Conservation (phyloP, 2,888 invertebrate genomes). For the Drosophila recens region DNA sequence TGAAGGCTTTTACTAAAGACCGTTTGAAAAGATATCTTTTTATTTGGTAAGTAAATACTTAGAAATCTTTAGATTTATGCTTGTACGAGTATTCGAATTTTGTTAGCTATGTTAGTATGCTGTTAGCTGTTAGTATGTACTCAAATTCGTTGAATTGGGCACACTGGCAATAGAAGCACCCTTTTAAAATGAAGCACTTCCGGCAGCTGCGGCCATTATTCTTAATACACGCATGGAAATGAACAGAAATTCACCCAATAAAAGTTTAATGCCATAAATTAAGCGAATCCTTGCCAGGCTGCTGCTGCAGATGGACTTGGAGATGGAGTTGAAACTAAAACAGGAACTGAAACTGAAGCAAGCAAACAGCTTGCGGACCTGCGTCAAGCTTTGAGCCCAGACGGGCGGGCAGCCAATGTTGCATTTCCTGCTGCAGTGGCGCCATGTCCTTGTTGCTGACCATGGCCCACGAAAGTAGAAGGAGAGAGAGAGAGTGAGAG, state of each 20-base stretch:
- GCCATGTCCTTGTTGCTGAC: constrained; percentile 43
- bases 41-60: not conserved
- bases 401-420: constrained; percentile 62
- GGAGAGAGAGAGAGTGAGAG: not conserved
- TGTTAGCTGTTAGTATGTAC: too few relatives aligned
- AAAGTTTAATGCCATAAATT: constrained; percentile 85
- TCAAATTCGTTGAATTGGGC: constrained; percentile 5
- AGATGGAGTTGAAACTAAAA: not conserved
- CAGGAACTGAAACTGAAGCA: constrained; percentile 13
- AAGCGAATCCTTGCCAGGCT: constrained; percentile 64
- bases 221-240: constrained; percentile 83
- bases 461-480: constrained; percentile 2
- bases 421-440: constrained; percentile 57
- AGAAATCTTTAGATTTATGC: not conserved
- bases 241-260: constrained; percentile 85
- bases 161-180: constrained; percentile 35
- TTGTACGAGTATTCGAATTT: not conserved
- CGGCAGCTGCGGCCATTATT: constrained; percentile 75
- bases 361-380: constrained; percentile 44
- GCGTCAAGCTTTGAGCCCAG: constrained; percentile 46
- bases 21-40: not conserved
- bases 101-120: too few relatives aligned
- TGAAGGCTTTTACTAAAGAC: not conserved
- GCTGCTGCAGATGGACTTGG: constrained; percentile 7
- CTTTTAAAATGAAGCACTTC: constrained; percentile 75